phyloP scores from a whole-genome alignment of 2,888 invertebrate species.

The Eilema caniola region DNA sequence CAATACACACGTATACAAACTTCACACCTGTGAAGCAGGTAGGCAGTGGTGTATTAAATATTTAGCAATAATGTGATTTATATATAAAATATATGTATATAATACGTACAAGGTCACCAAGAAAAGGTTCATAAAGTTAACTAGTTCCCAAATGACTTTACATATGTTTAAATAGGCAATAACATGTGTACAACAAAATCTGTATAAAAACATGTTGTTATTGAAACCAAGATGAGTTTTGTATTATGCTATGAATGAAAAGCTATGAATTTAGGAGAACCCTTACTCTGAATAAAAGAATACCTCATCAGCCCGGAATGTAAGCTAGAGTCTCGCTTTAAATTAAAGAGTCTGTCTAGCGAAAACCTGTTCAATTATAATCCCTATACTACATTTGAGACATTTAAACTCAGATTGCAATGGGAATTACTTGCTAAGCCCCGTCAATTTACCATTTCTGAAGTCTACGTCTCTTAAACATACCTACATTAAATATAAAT shows the following conservation, averaged over 20 bases:
- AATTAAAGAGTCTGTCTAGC: conserved; percentile 40
- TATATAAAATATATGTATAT: too few relatives aligned
- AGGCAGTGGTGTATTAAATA: too few relatives aligned
- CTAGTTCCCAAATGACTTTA: too few relatives aligned
- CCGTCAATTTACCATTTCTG: conserved; percentile 28
- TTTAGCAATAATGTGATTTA: too few relatives aligned
- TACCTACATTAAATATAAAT: neutral
- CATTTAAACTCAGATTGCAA: conserved; percentile 50
- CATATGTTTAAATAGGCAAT: neutral
- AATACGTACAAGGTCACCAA: too few relatives aligned
- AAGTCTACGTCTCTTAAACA: neutral
- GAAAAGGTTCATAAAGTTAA: too few relatives aligned
- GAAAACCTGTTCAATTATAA: conserved; percentile 41
- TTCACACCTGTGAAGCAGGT: too few relatives aligned
- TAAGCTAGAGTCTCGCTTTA: conserved; percentile 28
- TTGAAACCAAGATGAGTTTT: neutral
- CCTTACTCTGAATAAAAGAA: neutral
- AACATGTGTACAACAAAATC: neutral
- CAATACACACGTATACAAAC: too few relatives aligned
- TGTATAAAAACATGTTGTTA: neutral
- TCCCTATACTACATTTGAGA: conserved; percentile 24
- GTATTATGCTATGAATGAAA: neutral
- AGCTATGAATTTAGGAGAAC: neutral
- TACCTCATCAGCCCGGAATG: conserved; percentile 12
- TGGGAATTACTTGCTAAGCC: conserved; percentile 40